A percentile compares a stretch with the other conserved stretches of the same genome.
These are phyloP conservation scores for Hyles lineata DNA, from an alignment of 2,888 invertebrate species.

Conservation along the genomic window DNA sequence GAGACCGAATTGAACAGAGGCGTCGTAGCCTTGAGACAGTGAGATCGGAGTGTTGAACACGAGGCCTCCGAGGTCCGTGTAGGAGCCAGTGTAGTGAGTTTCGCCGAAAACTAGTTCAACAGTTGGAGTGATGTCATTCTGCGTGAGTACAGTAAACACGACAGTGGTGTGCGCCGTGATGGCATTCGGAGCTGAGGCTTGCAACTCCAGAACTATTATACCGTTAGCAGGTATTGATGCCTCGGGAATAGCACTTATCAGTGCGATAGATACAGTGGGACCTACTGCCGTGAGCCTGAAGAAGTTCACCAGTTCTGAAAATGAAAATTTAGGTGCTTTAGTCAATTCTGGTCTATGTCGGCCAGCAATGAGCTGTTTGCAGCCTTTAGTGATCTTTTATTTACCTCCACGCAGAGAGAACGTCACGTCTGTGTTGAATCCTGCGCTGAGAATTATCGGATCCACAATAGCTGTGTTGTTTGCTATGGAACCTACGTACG, in stretches of 20 bases:
- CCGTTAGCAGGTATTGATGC: slow-evolving; percentile 40
- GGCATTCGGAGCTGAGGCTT: slow-evolving; percentile 17
- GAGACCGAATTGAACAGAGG: slow-evolving; percentile 34
- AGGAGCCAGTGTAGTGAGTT: slow-evolving; percentile 45
- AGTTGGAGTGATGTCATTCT: slow-evolving; percentile 13
- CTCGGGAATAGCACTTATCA: slow-evolving; percentile 33
- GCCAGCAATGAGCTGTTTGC: not conserved
- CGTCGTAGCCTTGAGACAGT: slow-evolving; percentile 32
- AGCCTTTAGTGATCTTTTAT: not conserved
- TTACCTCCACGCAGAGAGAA: slow-evolving; percentile 18
- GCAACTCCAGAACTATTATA: slow-evolving; percentile 18
- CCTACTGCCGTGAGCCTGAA: slow-evolving; percentile 29
- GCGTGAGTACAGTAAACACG: slow-evolving; percentile 30
- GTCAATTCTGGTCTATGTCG: not conserved
- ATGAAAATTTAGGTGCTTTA: not conserved
- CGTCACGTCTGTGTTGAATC: slow-evolving; percentile 40
- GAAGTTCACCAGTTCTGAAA: slow-evolving; percentile 1
- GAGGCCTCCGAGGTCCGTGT: slow-evolving; percentile 31
- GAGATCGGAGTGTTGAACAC: slow-evolving; percentile 38
- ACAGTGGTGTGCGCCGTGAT: slow-evolving; percentile 34
- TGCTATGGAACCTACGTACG: slow-evolving; percentile 45
- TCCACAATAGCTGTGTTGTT: slow-evolving; percentile 37
- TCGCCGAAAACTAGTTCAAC: slow-evolving; percentile 42
- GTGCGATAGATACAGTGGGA: slow-evolving; percentile 33
- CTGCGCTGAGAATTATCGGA: slow-evolving; percentile 46